Percentiles rank a stretch among this genome's conserved stretches.
Conservation (phyloP, 2,888 invertebrate species). For the Drosophila merina region DNA sequence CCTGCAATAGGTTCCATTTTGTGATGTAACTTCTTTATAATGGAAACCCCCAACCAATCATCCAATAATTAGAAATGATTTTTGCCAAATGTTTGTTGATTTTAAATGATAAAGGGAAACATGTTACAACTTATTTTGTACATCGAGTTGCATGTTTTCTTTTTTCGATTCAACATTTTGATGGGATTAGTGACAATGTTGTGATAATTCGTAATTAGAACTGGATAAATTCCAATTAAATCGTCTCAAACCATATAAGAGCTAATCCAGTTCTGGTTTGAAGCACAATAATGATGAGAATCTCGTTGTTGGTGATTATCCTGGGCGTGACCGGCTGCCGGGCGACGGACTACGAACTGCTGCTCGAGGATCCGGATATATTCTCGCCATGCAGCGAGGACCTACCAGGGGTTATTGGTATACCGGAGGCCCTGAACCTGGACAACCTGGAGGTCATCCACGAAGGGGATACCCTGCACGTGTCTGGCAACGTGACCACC, state of each 20-base stretch:
- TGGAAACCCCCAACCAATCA: too few relatives aligned
- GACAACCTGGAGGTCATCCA: slow-evolving; percentile 21
- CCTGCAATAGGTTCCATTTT: too few relatives aligned
- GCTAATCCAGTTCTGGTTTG: too few relatives aligned
- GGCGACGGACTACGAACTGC: slow-evolving; percentile 41
- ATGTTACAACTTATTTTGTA: too few relatives aligned
- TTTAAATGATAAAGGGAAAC: background rate
- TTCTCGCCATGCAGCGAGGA: slow-evolving; percentile 47
- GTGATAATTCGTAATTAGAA: background rate
- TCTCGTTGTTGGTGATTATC: slow-evolving; percentile 11
- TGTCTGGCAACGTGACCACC: slow-evolving; percentile 43
- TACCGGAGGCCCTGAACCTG: slow-evolving; percentile 18
- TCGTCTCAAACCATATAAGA: slow-evolving; percentile 4
- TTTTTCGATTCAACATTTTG: too few relatives aligned
- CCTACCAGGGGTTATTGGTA: slow-evolving; percentile 20
- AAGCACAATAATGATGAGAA: slow-evolving; percentile 6
- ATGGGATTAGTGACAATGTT: background rate
- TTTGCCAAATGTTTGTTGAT: too few relatives aligned
- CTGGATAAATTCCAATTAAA: background rate
- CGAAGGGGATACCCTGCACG: slow-evolving; percentile 36
- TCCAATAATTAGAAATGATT: too few relatives aligned
- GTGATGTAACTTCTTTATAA: too few relatives aligned
- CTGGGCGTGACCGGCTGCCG: background rate
- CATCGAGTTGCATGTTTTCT: too few relatives aligned
- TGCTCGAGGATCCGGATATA: slow-evolving; percentile 54